Conservation (phyloP, 1,140 invertebrate genomes). For the Dendroctonus ponderosae region DNA sequence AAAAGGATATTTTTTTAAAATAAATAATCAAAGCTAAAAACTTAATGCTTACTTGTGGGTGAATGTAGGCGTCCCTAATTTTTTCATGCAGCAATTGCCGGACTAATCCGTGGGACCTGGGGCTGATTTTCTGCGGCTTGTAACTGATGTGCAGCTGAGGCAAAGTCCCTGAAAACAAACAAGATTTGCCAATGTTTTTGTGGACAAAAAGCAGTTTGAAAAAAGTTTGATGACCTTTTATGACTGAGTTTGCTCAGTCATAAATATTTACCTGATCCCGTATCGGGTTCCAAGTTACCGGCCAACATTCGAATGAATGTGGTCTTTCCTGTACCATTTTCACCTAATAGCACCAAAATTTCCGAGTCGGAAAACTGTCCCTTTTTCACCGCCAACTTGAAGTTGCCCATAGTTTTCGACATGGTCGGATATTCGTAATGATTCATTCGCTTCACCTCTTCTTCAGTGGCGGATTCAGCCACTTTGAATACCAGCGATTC, state of each 20-base stretch:
- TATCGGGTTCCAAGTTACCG: slow-evolving; percentile 90
- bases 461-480: slow-evolving; percentile 94
- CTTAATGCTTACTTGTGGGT: slow-evolving; percentile 85
- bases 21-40: slow-evolving; percentile 10
- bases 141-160: slow-evolving; percentile 97
- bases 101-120: slow-evolving; percentile 93
- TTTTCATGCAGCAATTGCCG: slow-evolving; percentile 91
- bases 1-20: slow-evolving; percentile 26
- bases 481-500: slow-evolving; percentile 97
- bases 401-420: slow-evolving; percentile 81
- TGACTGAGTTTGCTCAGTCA: neutral
- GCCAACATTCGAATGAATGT: slow-evolving; percentile 99
- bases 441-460: slow-evolving; percentile 95
- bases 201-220: no score
- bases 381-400: slow-evolving; percentile 75
- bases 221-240: neutral
- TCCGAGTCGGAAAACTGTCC: slow-evolving; percentile 99
- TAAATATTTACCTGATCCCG: slow-evolving; percentile 64
- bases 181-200: slow-evolving; percentile 8
- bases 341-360: slow-evolving; percentile 96
- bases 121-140: slow-evolving; percentile 99
- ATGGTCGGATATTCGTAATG: slow-evolving; percentile 94
- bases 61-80: slow-evolving; percentile 94
- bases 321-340: slow-evolving; percentile 99
- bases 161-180: slow-evolving; percentile 61